Conservation (phyloP, 2,797 vertebrate genomes). For the Macrochelys suwanniensis region DNA sequence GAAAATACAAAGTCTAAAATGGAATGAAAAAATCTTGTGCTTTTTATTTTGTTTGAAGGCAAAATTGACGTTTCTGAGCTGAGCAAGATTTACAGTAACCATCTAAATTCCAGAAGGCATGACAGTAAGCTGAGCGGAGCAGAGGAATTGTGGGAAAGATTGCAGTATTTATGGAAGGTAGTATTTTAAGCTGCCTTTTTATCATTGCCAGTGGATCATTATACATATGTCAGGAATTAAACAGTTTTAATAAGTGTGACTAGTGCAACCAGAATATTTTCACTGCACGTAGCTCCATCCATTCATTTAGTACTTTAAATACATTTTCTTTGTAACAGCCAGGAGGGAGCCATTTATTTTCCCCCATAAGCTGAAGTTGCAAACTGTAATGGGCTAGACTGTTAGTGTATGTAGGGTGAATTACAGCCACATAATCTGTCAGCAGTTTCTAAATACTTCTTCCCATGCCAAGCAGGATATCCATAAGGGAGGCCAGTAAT, state of each 20-base stretch:
- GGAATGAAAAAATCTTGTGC: not conserved
- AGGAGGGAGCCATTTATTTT: not conserved
- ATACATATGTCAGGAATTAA: constrained; percentile 58
- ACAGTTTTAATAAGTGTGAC: constrained; percentile 62
- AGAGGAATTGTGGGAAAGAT: constrained; percentile 83
- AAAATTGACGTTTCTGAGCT: constrained; percentile 90
- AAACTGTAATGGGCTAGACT: not conserved
- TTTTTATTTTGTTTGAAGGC: constrained; percentile 83
- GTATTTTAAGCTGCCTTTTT: constrained; percentile 75
- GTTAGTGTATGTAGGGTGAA: constrained; percentile 1
- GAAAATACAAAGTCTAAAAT: constrained; percentile 33
- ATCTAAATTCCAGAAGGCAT: constrained; percentile 74
- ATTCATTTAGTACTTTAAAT: constrained; percentile 54
- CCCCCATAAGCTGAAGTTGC: not conserved
- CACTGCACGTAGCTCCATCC: constrained; percentile 31
- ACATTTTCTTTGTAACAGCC: not conserved
- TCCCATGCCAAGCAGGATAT: not conserved
- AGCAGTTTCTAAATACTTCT: constrained; percentile 33
- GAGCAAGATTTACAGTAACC: constrained; percentile 84
- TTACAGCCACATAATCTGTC: not conserved
- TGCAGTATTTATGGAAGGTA: constrained; percentile 93
- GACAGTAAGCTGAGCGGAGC: constrained; percentile 66
- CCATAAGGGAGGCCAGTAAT: constrained; percentile 1
- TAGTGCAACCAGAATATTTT: constrained; percentile 60
- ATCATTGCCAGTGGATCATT: constrained; percentile 66